Evolutionary conservation across 1,140 invertebrate species (phyloP).

Genomic region (Drosophila littoralis): DNA sequence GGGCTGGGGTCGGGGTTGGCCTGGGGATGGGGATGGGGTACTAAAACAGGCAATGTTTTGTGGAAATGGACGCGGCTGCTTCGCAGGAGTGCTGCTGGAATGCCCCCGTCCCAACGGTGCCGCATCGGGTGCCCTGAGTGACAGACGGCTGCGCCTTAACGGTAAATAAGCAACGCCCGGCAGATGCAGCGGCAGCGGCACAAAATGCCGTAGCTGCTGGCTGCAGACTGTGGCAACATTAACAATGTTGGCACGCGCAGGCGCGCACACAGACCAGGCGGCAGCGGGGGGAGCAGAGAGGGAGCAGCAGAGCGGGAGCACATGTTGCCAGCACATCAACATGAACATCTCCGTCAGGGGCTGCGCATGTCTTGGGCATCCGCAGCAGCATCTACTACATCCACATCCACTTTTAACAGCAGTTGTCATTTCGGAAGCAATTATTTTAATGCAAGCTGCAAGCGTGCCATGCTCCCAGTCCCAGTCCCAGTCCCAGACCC

Average conservation of each 20-base stretch:
- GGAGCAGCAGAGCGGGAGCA: conserved; percentile 11
- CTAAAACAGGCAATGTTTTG: conserved; percentile 30
- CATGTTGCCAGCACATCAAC: conserved; percentile 68
- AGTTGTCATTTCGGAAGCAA: conserved; percentile 83
- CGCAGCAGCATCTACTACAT: conserved; percentile 9
- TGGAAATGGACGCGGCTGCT: conserved; percentile 51
- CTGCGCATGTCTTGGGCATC: conserved; percentile 7
- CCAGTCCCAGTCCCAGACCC: conserved; percentile 18
- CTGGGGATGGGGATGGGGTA: conserved; percentile 1
- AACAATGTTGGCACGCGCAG: conserved; percentile 79
- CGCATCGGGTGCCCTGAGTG: conserved; percentile 41
- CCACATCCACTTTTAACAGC: conserved; percentile 65
- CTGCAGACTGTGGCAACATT: conserved; percentile 46
- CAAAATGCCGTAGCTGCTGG: conserved; percentile 3
- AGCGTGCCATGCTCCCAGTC: conserved; percentile 45
- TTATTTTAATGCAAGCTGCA: conserved; percentile 77
- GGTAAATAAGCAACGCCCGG: conserved; percentile 73
- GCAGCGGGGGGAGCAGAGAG: conserved; percentile 1
- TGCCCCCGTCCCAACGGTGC: conserved; percentile 39
- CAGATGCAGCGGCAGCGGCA: conserved; percentile 20
- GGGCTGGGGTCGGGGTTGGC: background rate
- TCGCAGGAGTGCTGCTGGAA: conserved; percentile 79
- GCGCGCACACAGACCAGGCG: conserved; percentile 55
- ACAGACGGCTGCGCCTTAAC: conserved; percentile 76
- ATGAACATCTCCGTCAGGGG: conserved; percentile 22